phyloP scores from a whole-genome alignment of 2,113 vertebrate genomes.

The Alectura lathami region DNA sequence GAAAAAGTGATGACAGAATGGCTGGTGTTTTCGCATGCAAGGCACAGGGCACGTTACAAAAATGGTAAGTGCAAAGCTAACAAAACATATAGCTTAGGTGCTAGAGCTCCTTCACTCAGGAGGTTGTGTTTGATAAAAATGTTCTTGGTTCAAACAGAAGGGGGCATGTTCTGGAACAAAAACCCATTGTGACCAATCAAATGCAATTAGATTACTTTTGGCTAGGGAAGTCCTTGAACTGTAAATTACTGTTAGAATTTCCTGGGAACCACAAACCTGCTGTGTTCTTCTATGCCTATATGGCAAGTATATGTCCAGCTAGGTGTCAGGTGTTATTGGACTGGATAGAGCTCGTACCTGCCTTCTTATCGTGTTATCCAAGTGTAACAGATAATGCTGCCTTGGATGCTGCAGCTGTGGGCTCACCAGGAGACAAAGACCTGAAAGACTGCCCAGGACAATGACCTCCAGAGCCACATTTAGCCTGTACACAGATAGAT shows the following conservation, averaged over 20 bases:
- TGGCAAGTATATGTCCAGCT: background rate
- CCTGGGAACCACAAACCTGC: background rate
- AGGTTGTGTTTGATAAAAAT: background rate
- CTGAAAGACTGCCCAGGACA: background rate
- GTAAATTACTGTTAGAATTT: background rate
- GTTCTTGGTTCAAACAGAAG: background rate
- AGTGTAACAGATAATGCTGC: background rate
- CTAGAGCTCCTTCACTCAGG: background rate
- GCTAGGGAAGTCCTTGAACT: background rate
- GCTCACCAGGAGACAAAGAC: background rate
- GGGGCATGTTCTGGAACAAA: background rate
- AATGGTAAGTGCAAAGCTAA: background rate
- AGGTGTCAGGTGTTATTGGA: background rate
- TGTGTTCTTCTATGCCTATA: background rate
- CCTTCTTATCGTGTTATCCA: background rate
- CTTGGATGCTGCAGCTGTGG: background rate
- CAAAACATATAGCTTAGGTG: background rate
- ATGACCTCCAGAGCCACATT: background rate
- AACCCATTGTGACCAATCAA: background rate
- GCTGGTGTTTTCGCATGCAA: background rate
- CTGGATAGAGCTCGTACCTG: background rate
- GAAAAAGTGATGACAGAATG: background rate
- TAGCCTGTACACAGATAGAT: background rate
- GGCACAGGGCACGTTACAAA: background rate
- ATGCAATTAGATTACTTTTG: fast-evolving